These are phyloP conservation scores for Junco hyemalis DNA, from an alignment of 2,113 vertebrate species.

Conservation along the genomic window DNA sequence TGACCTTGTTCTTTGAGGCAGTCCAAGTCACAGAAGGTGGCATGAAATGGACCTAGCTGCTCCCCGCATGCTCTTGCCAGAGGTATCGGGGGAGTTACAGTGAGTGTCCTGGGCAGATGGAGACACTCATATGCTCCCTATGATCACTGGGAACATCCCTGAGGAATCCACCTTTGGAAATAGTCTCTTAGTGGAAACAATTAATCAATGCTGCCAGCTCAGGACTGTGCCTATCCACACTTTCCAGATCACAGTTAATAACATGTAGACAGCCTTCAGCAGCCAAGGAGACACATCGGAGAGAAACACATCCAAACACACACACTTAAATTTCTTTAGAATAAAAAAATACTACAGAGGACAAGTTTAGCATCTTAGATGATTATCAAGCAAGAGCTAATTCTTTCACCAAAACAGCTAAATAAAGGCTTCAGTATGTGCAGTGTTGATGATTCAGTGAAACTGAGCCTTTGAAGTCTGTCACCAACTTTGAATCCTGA, in stretches of 20 bases:
- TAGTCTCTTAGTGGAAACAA: background rate
- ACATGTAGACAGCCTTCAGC: background rate
- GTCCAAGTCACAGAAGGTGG: background rate
- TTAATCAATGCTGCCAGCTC: background rate
- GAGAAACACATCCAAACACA: background rate
- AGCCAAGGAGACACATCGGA: background rate
- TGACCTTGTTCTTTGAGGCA: background rate
- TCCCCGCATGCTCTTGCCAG: background rate
- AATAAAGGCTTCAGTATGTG: background rate
- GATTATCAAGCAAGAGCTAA: slow-evolving; percentile 3
- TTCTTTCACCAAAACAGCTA: slow-evolving; percentile 38
- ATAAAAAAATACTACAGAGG: background rate
- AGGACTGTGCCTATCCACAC: background rate
- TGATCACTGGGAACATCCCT: background rate
- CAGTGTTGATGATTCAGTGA: background rate
- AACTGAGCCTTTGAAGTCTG: slow-evolving; percentile 44
- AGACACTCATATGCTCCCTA: background rate
- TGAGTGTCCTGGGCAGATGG: accelerated
- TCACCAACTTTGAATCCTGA: slow-evolving; percentile 22
- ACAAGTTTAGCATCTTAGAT: background rate
- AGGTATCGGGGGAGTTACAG: background rate
- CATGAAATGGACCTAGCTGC: background rate
- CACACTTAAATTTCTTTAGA: background rate
- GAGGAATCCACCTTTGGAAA: background rate
- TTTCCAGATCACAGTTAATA: background rate